Base-by-base conservation (phyloP, 2,797 vertebrate genomes). In the Oreortyx pictus region DNA sequence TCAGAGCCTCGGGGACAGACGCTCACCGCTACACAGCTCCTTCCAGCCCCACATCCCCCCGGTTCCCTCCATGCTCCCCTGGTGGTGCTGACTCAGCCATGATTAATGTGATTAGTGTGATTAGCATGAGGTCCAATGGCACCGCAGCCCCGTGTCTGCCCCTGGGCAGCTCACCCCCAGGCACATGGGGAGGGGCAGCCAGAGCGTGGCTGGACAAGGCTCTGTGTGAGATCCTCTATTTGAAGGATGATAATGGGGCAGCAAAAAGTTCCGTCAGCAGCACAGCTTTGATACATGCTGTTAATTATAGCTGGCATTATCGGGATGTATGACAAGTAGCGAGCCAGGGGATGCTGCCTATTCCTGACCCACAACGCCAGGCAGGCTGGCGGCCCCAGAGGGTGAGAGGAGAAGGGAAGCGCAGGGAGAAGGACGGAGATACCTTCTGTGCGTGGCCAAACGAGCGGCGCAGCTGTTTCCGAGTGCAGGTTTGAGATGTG, bases 281-380 rank as follows among this genome's bases (percentile, higher is more conserved):
- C 70, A 74, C 19, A 4, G 1, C 61, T 89, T 59, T 37, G 61
- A 90, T 86, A 77, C 5, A 3, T 56, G 52, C 19, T 71, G 91
- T 90, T 96, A 93, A 94, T 92, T 90, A 92, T 77, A 96, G 81
- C 7, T 88, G 87, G 87, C 82, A 88, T 93, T 95, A 95, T 92
- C 90, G 89, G 65, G 86, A 89, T 88, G 91, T 74, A 59, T 70
- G 57, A 75, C 90, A 93, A 93, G 89, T 84, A 95, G 88, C 50
- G 52, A 90, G 81, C 46, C 22, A 23, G 78, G 46, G 94, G 75
- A 75, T 50, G 50, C 49, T 62, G 81, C 84, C 93, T 87, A 78
- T 91, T 96, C 89, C 86, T 84, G 92, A 47, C 14, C 77, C 31
- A 65, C 41, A 35, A 60, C 91, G 70, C 7, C 10, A 83, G 85